Evolutionary conservation across 30 jellyfish, hydroid and myxozoan species (phyloP), one percentile per base, ranked within the genome.

Genomic region (Aurelia sp.): DNA sequence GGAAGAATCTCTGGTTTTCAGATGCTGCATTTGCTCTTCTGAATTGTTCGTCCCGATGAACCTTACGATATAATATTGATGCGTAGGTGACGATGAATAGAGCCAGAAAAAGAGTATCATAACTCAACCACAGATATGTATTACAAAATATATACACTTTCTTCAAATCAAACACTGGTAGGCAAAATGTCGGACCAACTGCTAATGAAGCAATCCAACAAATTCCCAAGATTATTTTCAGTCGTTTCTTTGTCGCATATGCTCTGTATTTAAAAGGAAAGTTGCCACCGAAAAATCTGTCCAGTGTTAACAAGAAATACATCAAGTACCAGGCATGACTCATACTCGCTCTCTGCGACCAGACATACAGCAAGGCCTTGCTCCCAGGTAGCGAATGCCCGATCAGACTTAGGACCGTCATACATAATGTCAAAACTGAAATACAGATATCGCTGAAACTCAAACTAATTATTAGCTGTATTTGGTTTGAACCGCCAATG

Each of bases 201-300:
- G 69, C 24, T 18, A 59, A 59, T 8, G 69, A 59, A 18, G 69
- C 13, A 11, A 59, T 21, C 69, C 69, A 59, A 15, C 24, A n/a
- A 4, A 21, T 59, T n/a, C 13, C 33, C 35, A 59, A 59, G 35
- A 59, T 59, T 59, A n/a, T 59, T 18, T 59, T n/a, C 24, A 59
- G 5, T 21, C 24, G 13, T n/a, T n/a, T 59, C 69, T 21, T n/a
- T 13, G 69, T 18, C 13, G 33, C 69, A n/a, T n/a, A 18, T 21
- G 69, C 69, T 59, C 69, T 59, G 69, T 59, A 59, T 59, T 21
- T 59, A 7, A 59, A 59, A 59, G 69, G 69, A 21, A 59, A 59
- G 4, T 59, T 59, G 35, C 69, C 24, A n/a, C 69, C 69, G 16
- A 59, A n/a, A 5, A 59, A 59, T 59, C 69, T 59, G 69, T 59